Evolutionary conservation across 2,113 vertebrate species (phyloP).

Genomic region (Scatophagus argus): DNA sequence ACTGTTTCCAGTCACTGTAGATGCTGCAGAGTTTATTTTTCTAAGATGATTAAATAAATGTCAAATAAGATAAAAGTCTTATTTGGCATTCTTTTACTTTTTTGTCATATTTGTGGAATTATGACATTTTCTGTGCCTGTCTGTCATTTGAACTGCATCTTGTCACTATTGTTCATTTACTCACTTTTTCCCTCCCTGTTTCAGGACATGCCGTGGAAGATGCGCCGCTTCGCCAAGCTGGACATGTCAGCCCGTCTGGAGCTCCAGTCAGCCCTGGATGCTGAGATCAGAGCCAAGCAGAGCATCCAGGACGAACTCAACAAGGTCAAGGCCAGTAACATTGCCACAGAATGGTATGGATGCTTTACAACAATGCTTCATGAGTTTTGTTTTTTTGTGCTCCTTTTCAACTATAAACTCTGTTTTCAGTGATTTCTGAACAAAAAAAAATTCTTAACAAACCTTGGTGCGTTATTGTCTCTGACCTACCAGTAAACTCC

Average conservation of each 20-base stretch:
- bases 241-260: conserved; percentile 98
- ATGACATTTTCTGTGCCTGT: too few relatives aligned
- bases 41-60: background rate
- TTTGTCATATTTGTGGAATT: too few relatives aligned
- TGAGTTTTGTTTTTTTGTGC: background rate
- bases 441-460: too few relatives aligned
- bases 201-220: conserved; percentile 99
- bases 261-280: conserved; percentile 96
- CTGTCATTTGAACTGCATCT: background rate
- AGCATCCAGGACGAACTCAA: conserved; percentile 96
- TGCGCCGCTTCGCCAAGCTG: conserved; percentile 97
- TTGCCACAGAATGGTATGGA: conserved; percentile 94
- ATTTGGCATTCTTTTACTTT: too few relatives aligned
- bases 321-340: conserved; percentile 94
- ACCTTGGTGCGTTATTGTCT: background rate
- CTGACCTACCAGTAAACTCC: conserved; percentile 89
- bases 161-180: background rate
- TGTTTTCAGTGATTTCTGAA: too few relatives aligned
- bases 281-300: conserved; percentile 98
- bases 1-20: background rate
- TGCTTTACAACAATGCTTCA: background rate
- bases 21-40: background rate
- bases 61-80: background rate
- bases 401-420: too few relatives aligned
- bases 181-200: background rate